Evolutionary conservation across 2,888 invertebrate genomes (phyloP), one percentile per base, ranked within the genome.

Genomic region (Odiellus spinosus): DNA sequence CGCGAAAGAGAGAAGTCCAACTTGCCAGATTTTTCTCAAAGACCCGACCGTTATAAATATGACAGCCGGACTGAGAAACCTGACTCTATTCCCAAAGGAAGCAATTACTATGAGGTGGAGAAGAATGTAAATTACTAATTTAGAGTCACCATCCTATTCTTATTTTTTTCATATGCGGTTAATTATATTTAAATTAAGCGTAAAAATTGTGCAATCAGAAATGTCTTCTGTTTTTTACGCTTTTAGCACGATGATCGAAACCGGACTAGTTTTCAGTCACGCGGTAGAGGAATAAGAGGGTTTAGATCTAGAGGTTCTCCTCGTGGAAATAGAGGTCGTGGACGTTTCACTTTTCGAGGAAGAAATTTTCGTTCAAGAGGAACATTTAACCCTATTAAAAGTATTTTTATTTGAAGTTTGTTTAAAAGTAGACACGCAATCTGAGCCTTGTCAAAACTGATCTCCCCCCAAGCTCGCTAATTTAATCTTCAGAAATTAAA

Each of bases 61-160:
- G 58, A 60, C 20, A 54, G 56, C 18, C 61, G 61, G 61, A 49
- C 56, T 44, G 58, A 59, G 20, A 58, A 59, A 32, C 61, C 60
- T 12, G 60, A 59, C 36, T 53, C 56, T 42, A 58, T 59, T 6
- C 61, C 62, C 2, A 60, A 58, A 50, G 59, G 59, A 14, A 49
- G 56, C 8, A 59, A 59, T 44, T 62, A 62, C 45, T 63, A 55
- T 53, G 58, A 60, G 55, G 63, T 61, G 50, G 51, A 43, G 40
- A 26, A 26, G 26, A 26, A 26, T 26, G 26, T 26, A 26, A 26
- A 26, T 26, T 26, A 26, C 26, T 26, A 26, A 26, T 8, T 26
- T 4, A n/a, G 8, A 26, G 26, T 26, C n/a, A n/a, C n/a, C n/a
- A n/a, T n/a, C 26, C 8, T 6, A 26, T 26, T 26, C 8, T 26